A percentile compares a stretch with the other conserved stretches of the same genome.
Evolutionary conservation across 2,888 invertebrate genomes (phyloP).

Genomic region (Drosophila ustulata): DNA sequence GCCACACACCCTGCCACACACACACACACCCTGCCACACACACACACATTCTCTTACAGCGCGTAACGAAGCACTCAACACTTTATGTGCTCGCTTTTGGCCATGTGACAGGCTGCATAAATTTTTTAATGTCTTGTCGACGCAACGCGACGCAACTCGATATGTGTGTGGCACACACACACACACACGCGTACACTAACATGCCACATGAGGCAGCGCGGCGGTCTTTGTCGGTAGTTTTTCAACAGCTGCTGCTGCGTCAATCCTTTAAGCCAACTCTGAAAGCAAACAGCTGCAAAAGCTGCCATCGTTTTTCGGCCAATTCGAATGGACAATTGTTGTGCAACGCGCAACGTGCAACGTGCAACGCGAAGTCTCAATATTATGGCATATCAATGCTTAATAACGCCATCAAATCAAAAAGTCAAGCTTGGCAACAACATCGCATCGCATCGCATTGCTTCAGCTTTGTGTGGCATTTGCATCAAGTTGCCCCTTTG

Average conservation of each 20-base stretch:
- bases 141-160: conserved; percentile 26
- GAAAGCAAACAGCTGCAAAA: background rate
- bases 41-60: conserved; percentile 13
- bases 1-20: conserved; percentile 17
- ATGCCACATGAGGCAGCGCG: conserved; percentile 11
- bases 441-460: conserved; percentile 3
- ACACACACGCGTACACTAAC: conserved; percentile 38
- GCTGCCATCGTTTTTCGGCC: conserved; percentile 11
- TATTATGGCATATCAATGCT: conserved; percentile 63
- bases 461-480: conserved; percentile 17
- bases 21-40: background rate
- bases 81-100: conserved; percentile 39
- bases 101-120: conserved; percentile 46
- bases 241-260: conserved; percentile 46
- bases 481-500: conserved; percentile 27
- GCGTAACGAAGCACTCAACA: conserved; percentile 64
- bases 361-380: conserved; percentile 21
- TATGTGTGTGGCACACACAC: conserved; percentile 43
- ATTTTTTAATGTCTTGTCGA: conserved; percentile 63
- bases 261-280: conserved; percentile 43
- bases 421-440: conserved; percentile 33
- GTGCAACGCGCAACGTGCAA: conserved; percentile 8
- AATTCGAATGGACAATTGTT: conserved; percentile 38
- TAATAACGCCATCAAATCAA: conserved; percentile 60
- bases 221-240: conserved; percentile 47